A percentile compares a stretch with the other conserved stretches of the same genome.
Evolutionary conservation across 64 coral and sea anemone genomes (phyloP).

Genomic region (Dendronephthya gigantea): DNA sequence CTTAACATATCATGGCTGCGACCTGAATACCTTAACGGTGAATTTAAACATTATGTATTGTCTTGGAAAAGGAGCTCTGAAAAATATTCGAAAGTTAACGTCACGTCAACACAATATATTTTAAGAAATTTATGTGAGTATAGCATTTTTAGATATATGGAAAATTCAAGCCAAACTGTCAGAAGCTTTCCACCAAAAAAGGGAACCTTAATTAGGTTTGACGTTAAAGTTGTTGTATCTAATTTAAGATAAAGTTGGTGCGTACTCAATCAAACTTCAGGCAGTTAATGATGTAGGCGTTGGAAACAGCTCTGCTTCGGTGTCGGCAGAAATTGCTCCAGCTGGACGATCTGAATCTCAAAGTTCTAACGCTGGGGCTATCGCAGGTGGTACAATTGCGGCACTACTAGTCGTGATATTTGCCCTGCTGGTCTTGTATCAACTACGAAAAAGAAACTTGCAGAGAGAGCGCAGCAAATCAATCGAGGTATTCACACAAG

Average conservation of each 20-base stretch:
- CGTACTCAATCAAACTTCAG: neutral
- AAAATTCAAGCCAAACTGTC: too few relatives aligned
- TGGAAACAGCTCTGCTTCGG: neutral
- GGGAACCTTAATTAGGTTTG: too few relatives aligned
- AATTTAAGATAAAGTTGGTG: neutral
- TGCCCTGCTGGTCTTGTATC: neutral
- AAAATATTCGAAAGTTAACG: neutral
- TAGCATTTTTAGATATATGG: neutral
- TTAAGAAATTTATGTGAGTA: neutral
- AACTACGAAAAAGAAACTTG: neutral
- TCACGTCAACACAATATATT: neutral
- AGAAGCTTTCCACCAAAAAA: too few relatives aligned
- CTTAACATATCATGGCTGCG: neutral
- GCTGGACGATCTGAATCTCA: neutral
- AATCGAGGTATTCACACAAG: neutral
- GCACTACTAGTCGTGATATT: neutral
- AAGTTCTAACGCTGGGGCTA: neutral
- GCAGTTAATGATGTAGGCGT: neutral
- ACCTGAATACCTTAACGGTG: neutral
- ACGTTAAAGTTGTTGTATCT: too few relatives aligned
- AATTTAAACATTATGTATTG: neutral
- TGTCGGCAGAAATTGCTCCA: neutral
- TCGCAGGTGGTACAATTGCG: neutral
- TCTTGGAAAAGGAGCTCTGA: neutral
- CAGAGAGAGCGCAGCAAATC: neutral